A percentile compares a stretch with the other conserved stretches of the same genome.
phyloP scores from a whole-genome alignment of 2,888 invertebrate genomes.

The Malthinus flaveolus region DNA sequence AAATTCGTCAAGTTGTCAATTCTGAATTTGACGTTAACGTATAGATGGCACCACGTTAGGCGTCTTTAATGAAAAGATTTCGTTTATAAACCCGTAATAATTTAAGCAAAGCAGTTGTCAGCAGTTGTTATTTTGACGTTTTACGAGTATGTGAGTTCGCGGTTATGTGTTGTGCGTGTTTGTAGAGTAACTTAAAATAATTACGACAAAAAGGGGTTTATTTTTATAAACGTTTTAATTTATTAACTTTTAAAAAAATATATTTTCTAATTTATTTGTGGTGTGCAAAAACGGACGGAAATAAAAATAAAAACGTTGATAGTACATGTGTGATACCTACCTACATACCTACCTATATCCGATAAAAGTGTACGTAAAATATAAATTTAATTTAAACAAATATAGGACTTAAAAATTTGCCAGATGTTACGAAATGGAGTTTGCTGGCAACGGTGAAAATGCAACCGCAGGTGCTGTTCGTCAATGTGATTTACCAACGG shows the following conservation, averaged over 20 bases:
- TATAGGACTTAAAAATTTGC: not conserved
- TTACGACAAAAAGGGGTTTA: slow-evolving; percentile 1
- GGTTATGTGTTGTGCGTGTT: slow-evolving; percentile 30
- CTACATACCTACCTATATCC: no score
- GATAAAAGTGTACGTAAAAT: no score
- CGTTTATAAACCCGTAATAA: no score
- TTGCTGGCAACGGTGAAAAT: slow-evolving; percentile 24
- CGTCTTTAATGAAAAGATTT: not conserved
- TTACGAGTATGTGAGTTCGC: slow-evolving; percentile 33
- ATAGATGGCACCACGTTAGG: slow-evolving; percentile 17
- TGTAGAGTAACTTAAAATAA: slow-evolving; percentile 2
- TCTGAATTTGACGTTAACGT: slow-evolving; percentile 24
- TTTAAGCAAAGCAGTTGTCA: slow-evolving; percentile 5
- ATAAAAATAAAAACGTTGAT: no score
- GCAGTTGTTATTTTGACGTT: slow-evolving; percentile 16
- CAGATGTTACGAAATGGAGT: slow-evolving; percentile 29
- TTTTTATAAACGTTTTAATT: slow-evolving; percentile 9
- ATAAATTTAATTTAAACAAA: no score
- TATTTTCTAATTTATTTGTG: no score
- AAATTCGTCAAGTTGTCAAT: slow-evolving; percentile 17
- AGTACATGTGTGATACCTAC: no score
- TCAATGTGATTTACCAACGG: slow-evolving; percentile 10
- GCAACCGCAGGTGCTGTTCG: slow-evolving; percentile 26
- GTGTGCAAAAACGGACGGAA: no score
- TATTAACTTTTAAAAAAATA: no score